Base-by-base conservation (phyloP, 2,888 invertebrate genomes). In the Brachylomia viminalis region DNA sequence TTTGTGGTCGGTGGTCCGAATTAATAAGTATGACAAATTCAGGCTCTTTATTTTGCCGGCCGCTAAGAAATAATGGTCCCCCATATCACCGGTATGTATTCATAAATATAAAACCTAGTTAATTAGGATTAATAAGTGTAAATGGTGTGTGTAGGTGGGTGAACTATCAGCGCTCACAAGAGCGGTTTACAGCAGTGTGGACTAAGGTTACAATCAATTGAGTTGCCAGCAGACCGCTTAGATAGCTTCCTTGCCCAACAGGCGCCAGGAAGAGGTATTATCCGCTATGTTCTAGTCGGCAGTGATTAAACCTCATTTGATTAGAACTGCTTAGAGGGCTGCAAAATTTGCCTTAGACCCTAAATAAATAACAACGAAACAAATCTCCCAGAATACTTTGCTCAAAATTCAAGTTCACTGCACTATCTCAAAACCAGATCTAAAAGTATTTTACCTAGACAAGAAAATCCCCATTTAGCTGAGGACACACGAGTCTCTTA, bases 1-100 rank as follows among this genome's bases (percentile, higher is more conserved):
- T 81, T 38, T 75, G 58, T 82, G 52, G 30, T 17, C 52, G 15
- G 52, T 81, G 68, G 47, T 13, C 52, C 47, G 45, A 52, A 76
- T 75, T 13, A 58, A 64, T 69, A 65, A 30, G 23, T 54, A 69
- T 42, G 58, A 69, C 38, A 68, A 65, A 59, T 65, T 59, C 15
- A 62, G 61, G 27, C 33, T 64, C 52, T 67, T 33, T 62, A 13
- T 52, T 54, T 66, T 66, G 54, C 5, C 45, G 30, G 45, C 27
- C 7, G n/a, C 49, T 58, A 38, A 66, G 15, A 33, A 62, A 62
- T 61, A 45, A 67, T 38, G 20, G 15, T 56, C 3, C 33, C 6
- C 23, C 10, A 11, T 72, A 27, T 10, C 38, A 72, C 8, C 13
- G 7, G 13, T 27, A 52, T 42, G 15, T 59, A 3, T 47, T 73